A percentile compares a stretch with the other conserved stretches of the same genome.
phyloP scores from a whole-genome alignment of 2,113 vertebrate species.

The Cnemophilus loriae region DNA sequence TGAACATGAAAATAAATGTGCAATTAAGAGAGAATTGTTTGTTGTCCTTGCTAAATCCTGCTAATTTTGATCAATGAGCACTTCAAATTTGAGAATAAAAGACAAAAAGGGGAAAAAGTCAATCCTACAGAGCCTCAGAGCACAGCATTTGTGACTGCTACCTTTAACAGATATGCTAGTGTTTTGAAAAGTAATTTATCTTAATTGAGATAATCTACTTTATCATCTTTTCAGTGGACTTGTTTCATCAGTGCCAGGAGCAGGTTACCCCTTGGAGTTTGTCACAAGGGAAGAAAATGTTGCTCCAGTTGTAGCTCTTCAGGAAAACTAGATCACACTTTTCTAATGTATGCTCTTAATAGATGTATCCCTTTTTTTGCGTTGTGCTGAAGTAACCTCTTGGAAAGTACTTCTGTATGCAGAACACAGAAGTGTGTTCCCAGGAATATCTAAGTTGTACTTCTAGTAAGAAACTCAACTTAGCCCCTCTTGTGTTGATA shows the following conservation, averaged over 20 bases:
- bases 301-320: neutral
- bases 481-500: rapidly evolving
- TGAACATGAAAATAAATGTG: constrained; percentile 69
- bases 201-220: constrained; percentile 13
- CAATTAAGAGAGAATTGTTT: constrained; percentile 67
- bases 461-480: neutral
- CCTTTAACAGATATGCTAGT: neutral
- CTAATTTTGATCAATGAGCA: constrained; percentile 54
- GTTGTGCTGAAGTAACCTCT: neutral
- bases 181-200: neutral
- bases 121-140: neutral
- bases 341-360: neutral
- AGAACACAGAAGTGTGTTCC: neutral
- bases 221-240: neutral
- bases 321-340: neutral
- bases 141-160: neutral
- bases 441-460: neutral
- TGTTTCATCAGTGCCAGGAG: constrained; percentile 3
- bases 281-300: neutral
- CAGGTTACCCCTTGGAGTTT: neutral
- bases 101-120: neutral
- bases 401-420: neutral
- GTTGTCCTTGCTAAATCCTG: constrained; percentile 58
- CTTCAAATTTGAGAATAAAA: neutral
- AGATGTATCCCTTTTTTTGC: neutral